phyloP scores from a whole-genome alignment of 2,888 invertebrate species.

The Mythimna lalbum region DNA sequence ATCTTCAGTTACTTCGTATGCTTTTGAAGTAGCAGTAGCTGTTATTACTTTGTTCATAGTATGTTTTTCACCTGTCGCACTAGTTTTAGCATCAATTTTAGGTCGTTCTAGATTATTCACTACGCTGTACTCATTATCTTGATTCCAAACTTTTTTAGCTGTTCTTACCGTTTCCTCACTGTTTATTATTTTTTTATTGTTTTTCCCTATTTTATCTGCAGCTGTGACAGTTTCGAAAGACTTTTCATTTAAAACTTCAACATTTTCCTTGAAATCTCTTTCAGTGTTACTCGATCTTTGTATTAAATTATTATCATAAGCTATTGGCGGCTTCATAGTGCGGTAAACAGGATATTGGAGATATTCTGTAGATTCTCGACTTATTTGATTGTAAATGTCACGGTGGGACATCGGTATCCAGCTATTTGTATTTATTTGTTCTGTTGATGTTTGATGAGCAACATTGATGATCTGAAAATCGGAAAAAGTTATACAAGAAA shows the following conservation, averaged over 20 bases:
- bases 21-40: conserved; percentile 21
- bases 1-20: conserved; percentile 75
- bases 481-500: not conserved
- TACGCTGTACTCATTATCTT: not conserved
- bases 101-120: not conserved
- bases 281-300: conserved; percentile 3
- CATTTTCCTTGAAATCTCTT: conserved; percentile 8
- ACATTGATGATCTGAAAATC: conserved; percentile 46
- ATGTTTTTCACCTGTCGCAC: not conserved
- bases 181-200: not conserved
- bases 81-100: not conserved
- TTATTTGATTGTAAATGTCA: conserved; percentile 56
- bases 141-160: conserved; percentile 35
- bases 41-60: not conserved
- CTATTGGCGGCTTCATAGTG: not conserved
- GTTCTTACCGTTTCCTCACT: conserved; percentile 31
- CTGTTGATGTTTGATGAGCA: conserved; percentile 17
- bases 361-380: conserved; percentile 26
- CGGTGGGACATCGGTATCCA: conserved; percentile 68
- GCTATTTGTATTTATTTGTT: conserved; percentile 49
- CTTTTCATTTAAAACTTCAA: not conserved
- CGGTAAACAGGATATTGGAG: conserved; percentile 14
- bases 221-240: not conserved
- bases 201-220: not conserved
- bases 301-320: conserved; percentile 10